Conservation (phyloP, 2,888 invertebrate species). For the Mamestra brassicae region DNA sequence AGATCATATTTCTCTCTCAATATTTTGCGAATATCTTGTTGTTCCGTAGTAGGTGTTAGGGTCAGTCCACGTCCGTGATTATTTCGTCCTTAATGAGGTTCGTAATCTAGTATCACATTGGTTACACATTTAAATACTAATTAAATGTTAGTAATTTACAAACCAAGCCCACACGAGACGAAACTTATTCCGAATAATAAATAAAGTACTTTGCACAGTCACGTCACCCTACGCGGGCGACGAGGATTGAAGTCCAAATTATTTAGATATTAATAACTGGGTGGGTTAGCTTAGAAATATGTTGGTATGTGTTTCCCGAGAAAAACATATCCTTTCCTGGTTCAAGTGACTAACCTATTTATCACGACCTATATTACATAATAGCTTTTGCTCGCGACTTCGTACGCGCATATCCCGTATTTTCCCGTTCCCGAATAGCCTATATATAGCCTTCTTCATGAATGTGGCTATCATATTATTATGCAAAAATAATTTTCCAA, state of each 20-base stretch:
- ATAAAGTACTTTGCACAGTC: conserved; percentile 51
- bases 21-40: background rate
- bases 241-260: conserved; percentile 50
- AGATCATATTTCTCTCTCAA: conserved; percentile 23
- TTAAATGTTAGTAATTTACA: conserved; percentile 38
- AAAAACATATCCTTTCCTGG: conserved; percentile 17
- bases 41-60: background rate
- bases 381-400: too few species aligned
- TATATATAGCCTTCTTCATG: too few species aligned
- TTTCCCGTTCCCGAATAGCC: too few species aligned
- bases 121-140: conserved; percentile 21
- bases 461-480: too few species aligned
- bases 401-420: too few species aligned
- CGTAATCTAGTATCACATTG: conserved; percentile 21
- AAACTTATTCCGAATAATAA: conserved; percentile 47
- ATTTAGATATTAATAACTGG: conserved; percentile 33
- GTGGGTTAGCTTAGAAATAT: conserved; percentile 11
- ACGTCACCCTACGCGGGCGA: conserved; percentile 44
- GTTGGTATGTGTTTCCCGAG: conserved; percentile 11
- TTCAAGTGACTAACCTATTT: conserved; percentile 39
- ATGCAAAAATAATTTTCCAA: too few species aligned
- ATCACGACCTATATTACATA: background rate
- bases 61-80: background rate
- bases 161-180: conserved; percentile 33
- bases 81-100: conserved; percentile 24